These are phyloP conservation scores for Halcyon leucocephala DNA, from an alignment of 2,797 vertebrate genomes.

Conservation along the genomic window DNA sequence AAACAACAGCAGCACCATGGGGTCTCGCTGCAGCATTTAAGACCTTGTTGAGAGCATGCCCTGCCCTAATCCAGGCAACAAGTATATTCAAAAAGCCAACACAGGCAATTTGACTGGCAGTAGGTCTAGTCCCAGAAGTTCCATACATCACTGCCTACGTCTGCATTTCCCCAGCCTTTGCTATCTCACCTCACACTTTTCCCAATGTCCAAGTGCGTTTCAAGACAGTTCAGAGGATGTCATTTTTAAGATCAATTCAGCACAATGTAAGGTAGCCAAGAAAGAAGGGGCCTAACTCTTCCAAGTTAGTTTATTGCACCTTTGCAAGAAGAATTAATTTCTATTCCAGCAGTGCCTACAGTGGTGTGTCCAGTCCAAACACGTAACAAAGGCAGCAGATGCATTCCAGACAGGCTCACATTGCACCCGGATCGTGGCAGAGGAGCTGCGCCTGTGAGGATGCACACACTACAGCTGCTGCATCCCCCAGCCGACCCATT, in stretches of 20 bases:
- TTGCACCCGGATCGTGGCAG: not conserved
- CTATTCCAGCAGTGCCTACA: not conserved
- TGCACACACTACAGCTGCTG: not conserved
- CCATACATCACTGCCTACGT: not conserved
- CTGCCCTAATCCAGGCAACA: not conserved
- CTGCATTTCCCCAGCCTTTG: not conserved
- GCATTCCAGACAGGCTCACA: not conserved
- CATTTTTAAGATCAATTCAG: not conserved
- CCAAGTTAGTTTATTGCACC: not conserved
- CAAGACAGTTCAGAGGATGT: not conserved
- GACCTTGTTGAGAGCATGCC: not conserved
- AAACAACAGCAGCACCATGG: not conserved
- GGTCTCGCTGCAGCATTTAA: not conserved
- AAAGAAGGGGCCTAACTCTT: not conserved
- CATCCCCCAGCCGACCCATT: conserved; percentile 19
- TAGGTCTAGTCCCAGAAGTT: not conserved
- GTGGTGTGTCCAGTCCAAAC: not conserved
- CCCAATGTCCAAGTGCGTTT: not conserved
- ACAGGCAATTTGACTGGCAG: not conserved
- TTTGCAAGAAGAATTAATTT: not conserved
- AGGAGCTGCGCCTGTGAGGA: not conserved
- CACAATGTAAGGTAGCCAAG: not conserved
- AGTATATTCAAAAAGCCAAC: not conserved
- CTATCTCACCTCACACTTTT: not conserved
- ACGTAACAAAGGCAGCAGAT: not conserved